phyloP scores from a whole-genome alignment of 2,797 vertebrate genomes.

The Crenuchus spilurus region DNA sequence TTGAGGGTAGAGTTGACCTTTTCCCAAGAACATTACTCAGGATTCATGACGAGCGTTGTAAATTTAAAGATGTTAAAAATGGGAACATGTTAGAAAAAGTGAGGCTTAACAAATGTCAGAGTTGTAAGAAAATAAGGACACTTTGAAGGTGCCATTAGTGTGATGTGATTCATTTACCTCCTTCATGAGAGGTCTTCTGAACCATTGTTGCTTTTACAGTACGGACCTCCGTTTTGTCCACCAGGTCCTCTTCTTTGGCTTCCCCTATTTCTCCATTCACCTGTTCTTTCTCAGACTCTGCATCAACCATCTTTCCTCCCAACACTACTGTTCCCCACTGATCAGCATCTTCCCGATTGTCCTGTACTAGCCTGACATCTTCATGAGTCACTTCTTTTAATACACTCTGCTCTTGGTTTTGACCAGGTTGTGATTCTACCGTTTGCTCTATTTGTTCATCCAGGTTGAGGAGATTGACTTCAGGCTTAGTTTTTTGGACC shows the following conservation, averaged over 20 bases:
- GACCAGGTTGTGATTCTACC: constrained; percentile 19
- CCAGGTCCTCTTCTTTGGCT: constrained; percentile 46
- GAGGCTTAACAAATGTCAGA: constrained; percentile 12
- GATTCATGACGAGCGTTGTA: constrained; percentile 1
- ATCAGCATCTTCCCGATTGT: constrained; percentile 26
- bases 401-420: constrained; percentile 22
- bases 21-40: background rate
- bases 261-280: constrained; percentile 46
- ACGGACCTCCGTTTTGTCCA: constrained; percentile 42
- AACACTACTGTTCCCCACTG: constrained; percentile 45
- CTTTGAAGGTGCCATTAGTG: background rate
- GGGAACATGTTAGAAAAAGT: background rate
- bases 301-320: constrained; percentile 19
- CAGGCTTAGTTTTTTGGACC: constrained; percentile 34
- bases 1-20: constrained; percentile 9
- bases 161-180: constrained; percentile 37
- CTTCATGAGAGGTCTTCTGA: constrained; percentile 10
- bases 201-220: background rate
- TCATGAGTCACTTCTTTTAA: constrained; percentile 8
- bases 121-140: background rate
- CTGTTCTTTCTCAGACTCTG: constrained; percentile 20
- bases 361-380: constrained; percentile 33
- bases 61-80: constrained; percentile 13
- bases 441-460: constrained; percentile 31
- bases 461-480: constrained; percentile 33